A percentile compares a stretch with the other conserved stretches of the same genome.
Conservation (phyloP, 2,113 vertebrate species). For the Poicephalus gulielmi region DNA sequence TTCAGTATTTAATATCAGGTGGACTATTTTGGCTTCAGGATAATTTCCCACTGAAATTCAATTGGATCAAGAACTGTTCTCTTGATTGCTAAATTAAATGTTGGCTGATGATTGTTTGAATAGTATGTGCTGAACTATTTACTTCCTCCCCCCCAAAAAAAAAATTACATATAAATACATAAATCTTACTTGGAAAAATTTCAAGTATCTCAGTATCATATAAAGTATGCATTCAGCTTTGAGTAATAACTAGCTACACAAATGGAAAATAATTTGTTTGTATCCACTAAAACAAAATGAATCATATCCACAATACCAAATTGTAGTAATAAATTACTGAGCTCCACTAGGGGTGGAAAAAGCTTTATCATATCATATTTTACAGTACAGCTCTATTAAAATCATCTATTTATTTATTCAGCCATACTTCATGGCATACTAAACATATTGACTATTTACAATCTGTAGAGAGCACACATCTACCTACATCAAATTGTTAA, state of each 20-base stretch:
- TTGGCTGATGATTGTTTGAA: background rate
- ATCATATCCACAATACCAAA: slow-evolving; percentile 34
- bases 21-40: background rate
- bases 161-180: background rate
- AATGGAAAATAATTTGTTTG: slow-evolving; percentile 48
- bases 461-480: background rate
- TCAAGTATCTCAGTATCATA: background rate
- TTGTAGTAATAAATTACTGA: slow-evolving; percentile 61
- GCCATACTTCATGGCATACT: background rate
- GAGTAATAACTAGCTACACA: slow-evolving; percentile 9
- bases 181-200: background rate
- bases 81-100: background rate
- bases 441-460: slow-evolving; percentile 21
- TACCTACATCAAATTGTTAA: background rate
- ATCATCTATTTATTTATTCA: slow-evolving; percentile 16
- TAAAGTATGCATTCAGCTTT: background rate
- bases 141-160: fast-evolving
- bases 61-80: background rate
- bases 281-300: slow-evolving; percentile 46
- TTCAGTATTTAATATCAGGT: background rate
- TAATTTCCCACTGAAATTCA: background rate
- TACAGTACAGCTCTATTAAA: background rate
- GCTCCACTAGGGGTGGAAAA: slow-evolving; percentile 24
- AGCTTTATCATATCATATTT: slow-evolving; percentile 13
- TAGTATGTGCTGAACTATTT: background rate